Conservation (phyloP, 2,888 invertebrate species). For the Embidobia sp. region DNA sequence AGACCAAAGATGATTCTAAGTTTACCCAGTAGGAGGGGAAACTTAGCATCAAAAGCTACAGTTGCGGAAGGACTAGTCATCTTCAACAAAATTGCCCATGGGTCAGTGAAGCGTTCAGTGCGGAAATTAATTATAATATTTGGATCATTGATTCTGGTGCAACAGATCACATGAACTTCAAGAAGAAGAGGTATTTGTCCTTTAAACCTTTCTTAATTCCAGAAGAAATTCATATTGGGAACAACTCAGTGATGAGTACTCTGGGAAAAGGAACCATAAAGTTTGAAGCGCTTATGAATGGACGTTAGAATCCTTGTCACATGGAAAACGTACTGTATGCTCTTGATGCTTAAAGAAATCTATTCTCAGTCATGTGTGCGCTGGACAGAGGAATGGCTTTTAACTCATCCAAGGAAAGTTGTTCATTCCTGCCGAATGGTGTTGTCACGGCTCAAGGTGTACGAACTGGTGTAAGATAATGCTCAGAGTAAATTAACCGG, state of each 20-base stretch:
- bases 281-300: constrained; percentile 11
- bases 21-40: too few species aligned
- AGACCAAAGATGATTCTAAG: too few species aligned
- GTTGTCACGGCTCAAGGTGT: constrained; percentile 15
- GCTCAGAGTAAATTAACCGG: not conserved
- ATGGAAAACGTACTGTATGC: constrained; percentile 51
- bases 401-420: constrained; percentile 5
- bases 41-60: too few species aligned
- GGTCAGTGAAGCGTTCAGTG: too few species aligned
- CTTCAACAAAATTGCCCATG: too few species aligned
- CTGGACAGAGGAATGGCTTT: constrained; percentile 41
- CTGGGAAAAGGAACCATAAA: constrained; percentile 40
- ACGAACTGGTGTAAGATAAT: not conserved
- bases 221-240: constrained; percentile 37
- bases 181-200: too few species aligned
- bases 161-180: constrained; percentile 37
- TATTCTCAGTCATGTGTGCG: constrained; percentile 40
- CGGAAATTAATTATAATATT: too few species aligned
- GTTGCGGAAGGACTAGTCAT: too few species aligned
- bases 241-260: constrained; percentile 45
- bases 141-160: constrained; percentile 57
- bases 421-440: constrained; percentile 28
- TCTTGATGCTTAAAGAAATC: constrained; percentile 36
- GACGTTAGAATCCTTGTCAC: constrained; percentile 19
- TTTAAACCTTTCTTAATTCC: too few species aligned